phyloP scores from a whole-genome alignment of 2,888 invertebrate genomes.

The Dynastes grantii region DNA sequence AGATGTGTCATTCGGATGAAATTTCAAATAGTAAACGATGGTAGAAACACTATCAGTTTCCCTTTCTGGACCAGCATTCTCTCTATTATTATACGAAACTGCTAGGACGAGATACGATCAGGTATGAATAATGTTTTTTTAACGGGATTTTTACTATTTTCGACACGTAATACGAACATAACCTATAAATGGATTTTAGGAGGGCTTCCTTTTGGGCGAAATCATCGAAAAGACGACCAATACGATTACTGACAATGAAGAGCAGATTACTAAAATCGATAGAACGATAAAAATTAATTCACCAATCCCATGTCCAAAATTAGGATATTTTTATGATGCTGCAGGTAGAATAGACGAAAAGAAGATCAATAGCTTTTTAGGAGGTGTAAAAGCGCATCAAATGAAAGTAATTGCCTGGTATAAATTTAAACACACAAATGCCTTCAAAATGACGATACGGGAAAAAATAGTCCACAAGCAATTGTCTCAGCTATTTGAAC shows the following conservation, averaged over 20 bases:
- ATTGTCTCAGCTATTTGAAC: slow-evolving; percentile 74
- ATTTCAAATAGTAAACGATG: slow-evolving; percentile 59
- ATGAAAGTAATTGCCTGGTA: slow-evolving; percentile 80
- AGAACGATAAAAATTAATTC: slow-evolving; percentile 77
- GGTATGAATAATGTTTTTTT: slow-evolving; percentile 67
- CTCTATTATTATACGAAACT: slow-evolving; percentile 80
- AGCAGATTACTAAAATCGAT: slow-evolving; percentile 75
- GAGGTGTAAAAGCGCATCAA: slow-evolving; percentile 70
- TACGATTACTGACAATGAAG: slow-evolving; percentile 80
- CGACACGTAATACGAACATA: slow-evolving; percentile 14
- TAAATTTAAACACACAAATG: slow-evolving; percentile 74
- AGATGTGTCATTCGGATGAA: slow-evolving; percentile 20
- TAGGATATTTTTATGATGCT: slow-evolving; percentile 75
- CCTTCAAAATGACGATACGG: slow-evolving; percentile 75
- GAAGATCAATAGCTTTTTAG: slow-evolving; percentile 73
- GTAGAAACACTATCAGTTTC: slow-evolving; percentile 63
- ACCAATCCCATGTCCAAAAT: slow-evolving; percentile 75
- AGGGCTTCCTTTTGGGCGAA: slow-evolving; percentile 80
- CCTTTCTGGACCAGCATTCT: slow-evolving; percentile 76
- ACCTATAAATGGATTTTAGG: slow-evolving; percentile 64
- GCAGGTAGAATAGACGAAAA: slow-evolving; percentile 75
- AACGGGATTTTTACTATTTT: neutral
- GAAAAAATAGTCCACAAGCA: slow-evolving; percentile 78
- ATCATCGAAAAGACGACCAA: slow-evolving; percentile 77
- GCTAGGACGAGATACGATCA: slow-evolving; percentile 76